Percentiles rank a stretch among this genome's conserved stretches.
Conservation (phyloP, 2,113 vertebrate species). For the Aspiorhynchus laticeps region DNA sequence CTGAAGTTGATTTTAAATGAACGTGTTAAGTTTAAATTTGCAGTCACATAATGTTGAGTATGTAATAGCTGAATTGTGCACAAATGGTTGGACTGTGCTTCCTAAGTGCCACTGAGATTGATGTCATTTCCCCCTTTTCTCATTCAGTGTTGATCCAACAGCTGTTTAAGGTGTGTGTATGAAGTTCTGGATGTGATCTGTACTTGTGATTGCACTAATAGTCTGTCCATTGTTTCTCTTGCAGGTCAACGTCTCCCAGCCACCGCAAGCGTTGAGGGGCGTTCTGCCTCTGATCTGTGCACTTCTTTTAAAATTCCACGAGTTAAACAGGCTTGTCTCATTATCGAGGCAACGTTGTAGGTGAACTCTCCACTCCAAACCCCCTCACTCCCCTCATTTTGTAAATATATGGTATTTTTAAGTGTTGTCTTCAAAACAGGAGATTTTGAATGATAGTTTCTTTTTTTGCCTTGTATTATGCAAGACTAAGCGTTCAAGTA, state of each 20-base stretch:
- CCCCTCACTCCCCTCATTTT: conserved; percentile 53
- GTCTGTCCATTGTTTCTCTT: conserved; percentile 71
- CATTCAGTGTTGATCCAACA: conserved; percentile 39
- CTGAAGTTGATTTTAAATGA: not conserved
- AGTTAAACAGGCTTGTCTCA: conserved; percentile 99
- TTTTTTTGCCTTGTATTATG: conserved; percentile 87
- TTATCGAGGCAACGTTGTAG: conserved; percentile 99
- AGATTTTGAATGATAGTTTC: conserved; percentile 79
- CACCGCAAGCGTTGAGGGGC: conserved; percentile 94
- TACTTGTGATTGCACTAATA: conserved; percentile 65
- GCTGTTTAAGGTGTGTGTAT: conserved; percentile 40
- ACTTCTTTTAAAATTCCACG: conserved; percentile 95
- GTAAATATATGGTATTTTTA: conserved; percentile 96
- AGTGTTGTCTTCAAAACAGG: conserved; percentile 85
- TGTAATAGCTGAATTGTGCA: not conserved
- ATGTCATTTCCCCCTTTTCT: conserved; percentile 19
- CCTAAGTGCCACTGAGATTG: not conserved
- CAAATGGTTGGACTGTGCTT: conserved; percentile 21
- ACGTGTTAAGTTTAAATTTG: not conserved
- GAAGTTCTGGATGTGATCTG: conserved; percentile 17
- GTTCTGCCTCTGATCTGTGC: conserved; percentile 82
- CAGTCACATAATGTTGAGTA: conserved; percentile 4
- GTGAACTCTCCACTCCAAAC: conserved; percentile 84
- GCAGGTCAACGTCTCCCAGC: conserved; percentile 90
- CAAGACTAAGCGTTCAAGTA: conserved; percentile 80